Evolutionary conservation across 2,888 invertebrate species (phyloP).

Genomic region (Eremobia ochroleuca): DNA sequence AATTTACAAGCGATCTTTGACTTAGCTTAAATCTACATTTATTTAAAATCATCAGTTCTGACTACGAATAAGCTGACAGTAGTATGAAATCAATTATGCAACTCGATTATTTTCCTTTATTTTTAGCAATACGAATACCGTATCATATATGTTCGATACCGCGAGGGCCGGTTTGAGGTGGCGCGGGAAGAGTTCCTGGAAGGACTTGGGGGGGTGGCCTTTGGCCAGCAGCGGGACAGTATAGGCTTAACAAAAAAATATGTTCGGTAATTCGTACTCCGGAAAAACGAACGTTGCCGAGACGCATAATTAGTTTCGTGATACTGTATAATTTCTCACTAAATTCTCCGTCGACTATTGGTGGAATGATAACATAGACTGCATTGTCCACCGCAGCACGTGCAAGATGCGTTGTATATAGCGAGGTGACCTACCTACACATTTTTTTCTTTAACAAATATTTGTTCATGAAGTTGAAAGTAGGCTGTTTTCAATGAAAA

Average conservation of each 20-base stretch:
- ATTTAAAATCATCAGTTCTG: conserved; percentile 48
- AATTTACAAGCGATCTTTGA: conserved; percentile 40
- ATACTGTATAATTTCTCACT: conserved; percentile 33
- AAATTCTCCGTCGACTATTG: conserved; percentile 12
- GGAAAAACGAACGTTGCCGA: conserved; percentile 2
- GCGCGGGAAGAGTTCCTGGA: too few relatives aligned
- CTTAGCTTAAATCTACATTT: conserved; percentile 29
- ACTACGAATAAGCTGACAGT: conserved; percentile 40
- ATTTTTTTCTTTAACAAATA: conserved; percentile 6
- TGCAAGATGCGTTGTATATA: neutral
- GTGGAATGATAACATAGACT: conserved; percentile 43
- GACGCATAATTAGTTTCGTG: conserved; percentile 14
- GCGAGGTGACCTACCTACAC: neutral
- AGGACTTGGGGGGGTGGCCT: too few relatives aligned
- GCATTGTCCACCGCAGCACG: conserved; percentile 15
- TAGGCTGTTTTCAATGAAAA: neutral
- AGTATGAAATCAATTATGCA: conserved; percentile 10
- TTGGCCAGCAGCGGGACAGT: too few relatives aligned
- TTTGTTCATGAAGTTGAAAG: neutral
- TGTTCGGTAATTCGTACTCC: neutral
- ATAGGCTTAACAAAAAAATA: too few relatives aligned
- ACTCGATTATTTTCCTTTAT: conserved; percentile 1
- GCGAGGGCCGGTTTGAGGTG: too few relatives aligned
- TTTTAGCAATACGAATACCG: conserved; percentile 2
- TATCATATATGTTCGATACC: too few relatives aligned